These are phyloP conservation scores for Chromoteleia sp. DNA, from an alignment of 2,888 invertebrate species.

Conservation along the genomic window DNA sequence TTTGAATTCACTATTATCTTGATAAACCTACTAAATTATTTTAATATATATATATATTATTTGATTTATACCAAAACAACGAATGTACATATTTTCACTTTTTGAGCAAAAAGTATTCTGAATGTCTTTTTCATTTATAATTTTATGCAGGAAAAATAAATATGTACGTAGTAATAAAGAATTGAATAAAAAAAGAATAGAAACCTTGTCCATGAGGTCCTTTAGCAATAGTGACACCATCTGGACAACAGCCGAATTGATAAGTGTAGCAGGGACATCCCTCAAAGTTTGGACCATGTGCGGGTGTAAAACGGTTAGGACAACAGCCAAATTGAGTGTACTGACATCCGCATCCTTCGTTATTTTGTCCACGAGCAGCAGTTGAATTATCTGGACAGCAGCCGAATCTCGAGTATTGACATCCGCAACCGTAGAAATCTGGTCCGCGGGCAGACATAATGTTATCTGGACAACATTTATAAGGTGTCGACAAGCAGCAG, in stretches of 20 bases:
- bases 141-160: too few relatives aligned
- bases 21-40: too few relatives aligned
- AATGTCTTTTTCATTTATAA: too few relatives aligned
- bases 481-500: slow-evolving; percentile 90
- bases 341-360: slow-evolving; percentile 93
- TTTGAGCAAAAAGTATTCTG: too few relatives aligned
- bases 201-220: slow-evolving; percentile 90
- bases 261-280: slow-evolving; percentile 94
- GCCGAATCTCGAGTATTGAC: slow-evolving; percentile 90
- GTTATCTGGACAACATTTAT: slow-evolving; percentile 97
- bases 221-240: slow-evolving; percentile 91
- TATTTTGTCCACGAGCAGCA: slow-evolving; percentile 91
- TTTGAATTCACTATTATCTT: too few relatives aligned
- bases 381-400: slow-evolving; percentile 95
- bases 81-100: too few relatives aligned
- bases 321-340: slow-evolving; percentile 92
- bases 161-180: not conserved
- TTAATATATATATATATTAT: too few relatives aligned
- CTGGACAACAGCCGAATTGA: slow-evolving; percentile 96
- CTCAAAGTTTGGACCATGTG: slow-evolving; percentile 90
- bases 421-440: slow-evolving; percentile 90
- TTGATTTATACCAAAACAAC: too few relatives aligned
- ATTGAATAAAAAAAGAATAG: slow-evolving; percentile 38
- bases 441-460: slow-evolving; percentile 92
- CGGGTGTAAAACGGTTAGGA: slow-evolving; percentile 92